These are phyloP conservation scores for Epicampocera succincta DNA, from an alignment of 2,888 invertebrate species.

Conservation along the genomic window DNA sequence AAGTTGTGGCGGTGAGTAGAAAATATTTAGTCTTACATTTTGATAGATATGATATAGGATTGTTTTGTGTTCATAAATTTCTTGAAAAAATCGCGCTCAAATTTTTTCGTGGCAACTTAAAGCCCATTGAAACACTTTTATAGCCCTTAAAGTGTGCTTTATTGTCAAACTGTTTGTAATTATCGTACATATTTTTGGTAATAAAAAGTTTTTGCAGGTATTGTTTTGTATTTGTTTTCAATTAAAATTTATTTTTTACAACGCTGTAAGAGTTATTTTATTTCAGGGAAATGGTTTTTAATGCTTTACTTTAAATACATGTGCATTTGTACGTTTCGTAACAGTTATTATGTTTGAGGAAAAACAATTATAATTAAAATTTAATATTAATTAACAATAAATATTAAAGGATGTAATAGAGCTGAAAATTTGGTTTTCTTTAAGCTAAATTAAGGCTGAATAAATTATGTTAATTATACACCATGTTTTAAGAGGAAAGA, in stretches of 20 bases:
- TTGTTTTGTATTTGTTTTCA: slow-evolving; percentile 61
- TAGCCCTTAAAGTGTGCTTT: slow-evolving; percentile 29
- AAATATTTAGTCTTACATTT: background rate
- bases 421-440: background rate
- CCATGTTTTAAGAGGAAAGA: background rate
- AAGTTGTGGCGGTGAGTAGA: slow-evolving; percentile 84
- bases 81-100: too few relatives aligned
- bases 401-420: slow-evolving; percentile 25
- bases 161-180: background rate
- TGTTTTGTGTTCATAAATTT: slow-evolving; percentile 13
- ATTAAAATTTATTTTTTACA: slow-evolving; percentile 38
- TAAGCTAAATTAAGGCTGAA: slow-evolving; percentile 5
- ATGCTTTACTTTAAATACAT: slow-evolving; percentile 9
- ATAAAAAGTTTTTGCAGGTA: background rate
- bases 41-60: background rate
- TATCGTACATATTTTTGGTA: background rate
- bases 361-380: slow-evolving; percentile 32
- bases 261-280: background rate
- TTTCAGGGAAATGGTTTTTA: slow-evolving; percentile 24
- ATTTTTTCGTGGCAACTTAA: too few relatives aligned
- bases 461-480: slow-evolving; percentile 7
- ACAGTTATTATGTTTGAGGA: too few relatives aligned
- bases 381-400: slow-evolving; percentile 44
- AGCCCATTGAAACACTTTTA: background rate
- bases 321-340: background rate